Evolutionary conservation across 2,797 vertebrate species (phyloP).

Genomic region (Acrossocheilus fasciatus): DNA sequence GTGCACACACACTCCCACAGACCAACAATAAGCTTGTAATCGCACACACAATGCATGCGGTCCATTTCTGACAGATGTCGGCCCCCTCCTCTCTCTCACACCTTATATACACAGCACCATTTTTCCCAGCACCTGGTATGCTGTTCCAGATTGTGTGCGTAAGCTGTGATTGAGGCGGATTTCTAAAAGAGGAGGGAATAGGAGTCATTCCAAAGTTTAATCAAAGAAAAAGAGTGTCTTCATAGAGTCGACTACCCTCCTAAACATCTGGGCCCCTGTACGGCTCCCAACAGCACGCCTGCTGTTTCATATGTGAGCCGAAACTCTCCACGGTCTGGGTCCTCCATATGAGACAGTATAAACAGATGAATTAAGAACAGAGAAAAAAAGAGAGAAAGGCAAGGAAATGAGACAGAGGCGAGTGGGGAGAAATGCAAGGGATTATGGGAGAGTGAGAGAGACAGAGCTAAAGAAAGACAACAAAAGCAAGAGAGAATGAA

Average conservation of each 20-base stretch:
- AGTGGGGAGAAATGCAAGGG: constrained; percentile 46
- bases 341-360: constrained; percentile 60
- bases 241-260: constrained; percentile 65
- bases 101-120: constrained; percentile 30
- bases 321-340: constrained; percentile 64
- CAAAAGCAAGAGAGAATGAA: constrained; percentile 35
- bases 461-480: constrained; percentile 16
- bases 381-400: constrained; percentile 29
- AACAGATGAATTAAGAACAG: constrained; percentile 60
- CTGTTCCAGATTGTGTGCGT: constrained; percentile 40
- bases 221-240: constrained; percentile 70
- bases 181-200: constrained; percentile 62
- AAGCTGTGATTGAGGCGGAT: constrained; percentile 50
- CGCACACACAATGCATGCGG: neutral
- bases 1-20: constrained; percentile 10
- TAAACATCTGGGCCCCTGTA: constrained; percentile 73
- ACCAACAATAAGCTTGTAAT: constrained; percentile 30
- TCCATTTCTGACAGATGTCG: constrained; percentile 41
- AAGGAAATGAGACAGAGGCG: constrained; percentile 43
- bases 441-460: constrained; percentile 49
- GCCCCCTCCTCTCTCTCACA: constrained; percentile 16
- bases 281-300: constrained; percentile 61
- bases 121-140: constrained; percentile 40
- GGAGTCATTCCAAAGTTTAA: constrained; percentile 73
- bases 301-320: constrained; percentile 61